Conservation (phyloP, 1,140 invertebrate species). For the Nephotettix cincticeps region DNA sequence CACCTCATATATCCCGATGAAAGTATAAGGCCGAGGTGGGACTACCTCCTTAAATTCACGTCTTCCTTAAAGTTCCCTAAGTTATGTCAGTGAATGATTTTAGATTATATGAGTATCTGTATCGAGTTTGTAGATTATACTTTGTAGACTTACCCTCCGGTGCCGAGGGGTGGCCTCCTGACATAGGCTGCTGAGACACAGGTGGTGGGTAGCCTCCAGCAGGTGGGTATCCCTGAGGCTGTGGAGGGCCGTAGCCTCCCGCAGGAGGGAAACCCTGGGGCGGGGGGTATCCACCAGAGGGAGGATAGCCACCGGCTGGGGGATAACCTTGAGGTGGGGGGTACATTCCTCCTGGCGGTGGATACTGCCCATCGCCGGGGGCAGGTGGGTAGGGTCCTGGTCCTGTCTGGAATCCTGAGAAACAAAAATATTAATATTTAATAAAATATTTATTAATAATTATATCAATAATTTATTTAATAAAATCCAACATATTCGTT, state of each 20-base stretch:
- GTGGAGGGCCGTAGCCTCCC: constrained; percentile 21
- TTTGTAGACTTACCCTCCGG: background rate
- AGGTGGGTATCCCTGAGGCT: constrained; percentile 28
- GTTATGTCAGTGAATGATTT: too few relatives aligned
- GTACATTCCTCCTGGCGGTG: background rate
- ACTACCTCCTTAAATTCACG: too few relatives aligned
- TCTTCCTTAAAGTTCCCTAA: too few relatives aligned
- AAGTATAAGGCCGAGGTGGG: too few relatives aligned
- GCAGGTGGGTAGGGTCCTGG: constrained; percentile 30
- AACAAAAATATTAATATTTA: background rate
- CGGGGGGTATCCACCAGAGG: constrained; percentile 29
- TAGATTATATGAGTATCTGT: too few relatives aligned
- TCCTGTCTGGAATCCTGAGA: constrained; percentile 4
- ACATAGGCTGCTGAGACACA: constrained; percentile 8
- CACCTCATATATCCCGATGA: too few relatives aligned
- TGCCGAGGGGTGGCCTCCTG: background rate
- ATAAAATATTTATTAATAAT: background rate
- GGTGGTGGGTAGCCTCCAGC: constrained; percentile 26
- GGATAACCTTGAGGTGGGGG: constrained; percentile 29
- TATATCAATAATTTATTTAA: too few relatives aligned
- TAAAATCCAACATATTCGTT: too few relatives aligned
- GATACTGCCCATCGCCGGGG: constrained; percentile 6
- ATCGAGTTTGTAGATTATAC: too few relatives aligned
- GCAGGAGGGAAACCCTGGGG: constrained; percentile 30
- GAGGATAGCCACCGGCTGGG: constrained; percentile 21